These are phyloP conservation scores for Willowsia nigromaculata DNA, from an alignment of 2,888 invertebrate genomes.

Conservation along the genomic window DNA sequence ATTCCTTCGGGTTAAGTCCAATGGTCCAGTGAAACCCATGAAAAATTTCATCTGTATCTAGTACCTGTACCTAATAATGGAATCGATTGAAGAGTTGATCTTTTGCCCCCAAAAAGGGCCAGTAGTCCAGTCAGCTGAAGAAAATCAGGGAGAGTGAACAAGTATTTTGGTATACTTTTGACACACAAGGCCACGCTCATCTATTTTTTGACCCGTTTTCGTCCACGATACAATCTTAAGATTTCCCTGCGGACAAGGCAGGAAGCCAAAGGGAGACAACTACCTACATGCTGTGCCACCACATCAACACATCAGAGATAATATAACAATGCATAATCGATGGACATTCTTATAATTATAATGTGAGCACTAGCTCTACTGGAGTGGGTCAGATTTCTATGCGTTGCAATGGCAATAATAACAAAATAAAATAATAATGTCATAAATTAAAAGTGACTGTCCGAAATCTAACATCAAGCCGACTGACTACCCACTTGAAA, in stretches of 20 bases:
- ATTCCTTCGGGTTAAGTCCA: no score
- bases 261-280: background rate
- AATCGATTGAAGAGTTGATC: no score
- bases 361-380: no score
- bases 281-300: no score
- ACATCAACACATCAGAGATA: no score
- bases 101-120: background rate
- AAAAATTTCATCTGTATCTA: no score
- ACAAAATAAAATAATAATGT: background rate
- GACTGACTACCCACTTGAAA: background rate
- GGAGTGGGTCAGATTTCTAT: background rate
- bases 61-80: no score
- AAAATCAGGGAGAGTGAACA: background rate
- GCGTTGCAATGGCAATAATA: background rate
- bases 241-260: background rate
- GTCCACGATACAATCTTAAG: background rate
- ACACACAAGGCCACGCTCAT: background rate
- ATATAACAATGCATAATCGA: no score
- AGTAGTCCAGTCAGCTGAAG: background rate
- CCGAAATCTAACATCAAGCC: background rate
- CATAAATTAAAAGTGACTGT: constrained; percentile 18
- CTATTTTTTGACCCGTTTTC: constrained; percentile 22
- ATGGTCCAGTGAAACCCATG: background rate
- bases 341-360: no score
- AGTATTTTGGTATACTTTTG: background rate